Evolutionary conservation across 1,140 invertebrate species (phyloP).

Genomic region (Pseudomyrmex concolor): DNA sequence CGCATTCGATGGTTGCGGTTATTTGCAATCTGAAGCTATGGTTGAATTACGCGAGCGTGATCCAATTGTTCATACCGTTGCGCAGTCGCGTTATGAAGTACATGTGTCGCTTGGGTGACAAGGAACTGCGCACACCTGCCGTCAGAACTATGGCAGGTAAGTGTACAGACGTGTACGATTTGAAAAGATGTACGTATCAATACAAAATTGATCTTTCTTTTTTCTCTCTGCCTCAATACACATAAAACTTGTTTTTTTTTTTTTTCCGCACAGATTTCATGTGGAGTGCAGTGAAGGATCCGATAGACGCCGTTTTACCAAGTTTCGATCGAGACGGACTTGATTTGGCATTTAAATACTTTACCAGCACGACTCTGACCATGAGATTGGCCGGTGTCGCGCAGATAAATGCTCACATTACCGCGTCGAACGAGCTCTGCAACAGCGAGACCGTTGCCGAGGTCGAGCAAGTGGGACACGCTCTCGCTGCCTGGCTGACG

Average conservation of each 20-base stretch:
- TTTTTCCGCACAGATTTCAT: conserved; percentile 90
- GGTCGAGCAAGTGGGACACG: conserved; percentile 92
- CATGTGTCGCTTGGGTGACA: conserved; percentile 96
- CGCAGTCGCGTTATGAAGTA: conserved; percentile 94
- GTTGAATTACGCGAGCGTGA: conserved; percentile 95
- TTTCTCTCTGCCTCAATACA: neutral
- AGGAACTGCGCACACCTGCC: conserved; percentile 93
- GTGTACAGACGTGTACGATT: conserved; percentile 27
- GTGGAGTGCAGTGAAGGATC: conserved; percentile 97
- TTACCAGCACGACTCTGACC: conserved; percentile 95
- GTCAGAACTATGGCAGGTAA: conserved; percentile 95
- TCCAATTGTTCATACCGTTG: conserved; percentile 94
- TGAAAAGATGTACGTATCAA: too few relatives aligned
- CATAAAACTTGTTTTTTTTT: conserved; percentile 69
- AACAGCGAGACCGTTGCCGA: conserved; percentile 94
- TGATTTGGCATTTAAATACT: conserved; percentile 97
- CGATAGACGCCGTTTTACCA: conserved; percentile 91
- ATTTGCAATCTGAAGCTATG: conserved; percentile 97
- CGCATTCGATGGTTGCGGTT: conserved; percentile 95
- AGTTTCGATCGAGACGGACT: conserved; percentile 95
- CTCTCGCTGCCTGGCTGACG: conserved; percentile 94
- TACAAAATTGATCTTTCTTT: neutral
- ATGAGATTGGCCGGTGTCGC: conserved; percentile 95
- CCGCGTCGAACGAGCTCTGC: conserved; percentile 94
- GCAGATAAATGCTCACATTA: conserved; percentile 98